phyloP scores from a whole-genome alignment of 2,888 invertebrate species.

The Lasioglossum morio region DNA sequence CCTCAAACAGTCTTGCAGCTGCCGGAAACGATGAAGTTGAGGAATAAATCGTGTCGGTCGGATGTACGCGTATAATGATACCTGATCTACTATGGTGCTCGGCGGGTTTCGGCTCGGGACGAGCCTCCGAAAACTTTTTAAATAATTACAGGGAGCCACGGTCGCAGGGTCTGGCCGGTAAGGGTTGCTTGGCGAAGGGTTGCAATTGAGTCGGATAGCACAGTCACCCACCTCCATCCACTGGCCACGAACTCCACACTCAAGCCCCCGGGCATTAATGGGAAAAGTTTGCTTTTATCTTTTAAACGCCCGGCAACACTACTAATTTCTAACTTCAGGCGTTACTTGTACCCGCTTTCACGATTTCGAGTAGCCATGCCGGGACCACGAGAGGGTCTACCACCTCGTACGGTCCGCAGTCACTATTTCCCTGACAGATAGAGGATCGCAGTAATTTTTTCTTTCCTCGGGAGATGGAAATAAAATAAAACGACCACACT shows the following conservation, averaged over 20 bases:
- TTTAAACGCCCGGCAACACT: slow-evolving; percentile 83
- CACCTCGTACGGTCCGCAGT: slow-evolving; percentile 58
- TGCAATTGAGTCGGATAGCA: slow-evolving; percentile 80
- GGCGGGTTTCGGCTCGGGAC: slow-evolving; percentile 41
- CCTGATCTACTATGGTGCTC: slow-evolving; percentile 56
- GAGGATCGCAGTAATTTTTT: slow-evolving; percentile 61
- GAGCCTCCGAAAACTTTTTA: slow-evolving; percentile 78
- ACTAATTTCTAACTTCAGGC: slow-evolving; percentile 83
- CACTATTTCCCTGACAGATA: slow-evolving; percentile 60
- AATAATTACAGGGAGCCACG: slow-evolving; percentile 81
- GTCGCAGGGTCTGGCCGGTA: slow-evolving; percentile 42
- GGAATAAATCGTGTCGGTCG: slow-evolving; percentile 63
- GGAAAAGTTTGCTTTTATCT: slow-evolving; percentile 85
- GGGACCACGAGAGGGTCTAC: slow-evolving; percentile 39
- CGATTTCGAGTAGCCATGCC: slow-evolving; percentile 65
- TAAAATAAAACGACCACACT: slow-evolving; percentile 27
- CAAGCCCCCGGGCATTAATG: slow-evolving; percentile 79
- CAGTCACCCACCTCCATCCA: slow-evolving; percentile 34
- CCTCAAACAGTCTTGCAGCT: slow-evolving; percentile 4
- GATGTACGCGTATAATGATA: slow-evolving; percentile 63
- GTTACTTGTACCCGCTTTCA: slow-evolving; percentile 76
- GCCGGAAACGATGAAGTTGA: slow-evolving; percentile 40
- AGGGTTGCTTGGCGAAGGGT: slow-evolving; percentile 64
- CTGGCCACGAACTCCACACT: slow-evolving; percentile 37
- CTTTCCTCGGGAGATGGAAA: slow-evolving; percentile 51